These are phyloP conservation scores for Nothoprocta pentlandii DNA, from an alignment of 2,113 vertebrate genomes.

Conservation along the genomic window DNA sequence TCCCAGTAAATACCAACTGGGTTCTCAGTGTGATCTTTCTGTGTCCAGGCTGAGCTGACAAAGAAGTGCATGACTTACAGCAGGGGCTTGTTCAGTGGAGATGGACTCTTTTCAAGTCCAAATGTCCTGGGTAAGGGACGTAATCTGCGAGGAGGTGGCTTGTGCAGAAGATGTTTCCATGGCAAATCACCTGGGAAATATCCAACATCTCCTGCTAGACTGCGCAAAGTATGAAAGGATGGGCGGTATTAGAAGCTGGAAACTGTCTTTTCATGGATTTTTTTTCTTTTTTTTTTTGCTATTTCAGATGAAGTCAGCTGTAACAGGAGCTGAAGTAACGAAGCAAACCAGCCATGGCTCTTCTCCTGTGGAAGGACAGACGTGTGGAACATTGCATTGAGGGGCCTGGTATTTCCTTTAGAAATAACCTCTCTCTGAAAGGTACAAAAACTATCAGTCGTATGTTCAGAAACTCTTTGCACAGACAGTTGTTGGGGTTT, in stretches of 20 bases:
- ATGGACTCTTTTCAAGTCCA: neutral
- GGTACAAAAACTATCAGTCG: rapidly evolving
- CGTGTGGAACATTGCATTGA: rapidly evolving
- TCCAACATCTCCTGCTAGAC: neutral
- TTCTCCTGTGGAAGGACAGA: neutral
- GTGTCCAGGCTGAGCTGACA: neutral
- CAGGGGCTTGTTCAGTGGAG: neutral
- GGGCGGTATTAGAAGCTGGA: neutral
- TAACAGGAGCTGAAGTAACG: neutral
- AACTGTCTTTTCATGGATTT: neutral
- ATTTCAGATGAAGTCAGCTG: neutral
- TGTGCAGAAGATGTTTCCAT: neutral
- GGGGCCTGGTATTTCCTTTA: neutral
- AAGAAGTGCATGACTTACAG: neutral
- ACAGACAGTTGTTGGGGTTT: neutral
- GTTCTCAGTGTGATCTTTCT: neutral
- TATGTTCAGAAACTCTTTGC: neutral
- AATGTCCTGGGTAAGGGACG: neutral
- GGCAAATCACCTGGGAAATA: neutral
- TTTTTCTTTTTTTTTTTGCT: neutral
- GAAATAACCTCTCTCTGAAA: neutral
- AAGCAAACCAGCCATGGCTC: rapidly evolving
- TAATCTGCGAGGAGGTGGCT: neutral
- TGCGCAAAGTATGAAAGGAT: neutral
- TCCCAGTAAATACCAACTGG: neutral